Evolutionary conservation across 2,113 vertebrate genomes (phyloP).

Genomic region (Ceratotherium simum): DNA sequence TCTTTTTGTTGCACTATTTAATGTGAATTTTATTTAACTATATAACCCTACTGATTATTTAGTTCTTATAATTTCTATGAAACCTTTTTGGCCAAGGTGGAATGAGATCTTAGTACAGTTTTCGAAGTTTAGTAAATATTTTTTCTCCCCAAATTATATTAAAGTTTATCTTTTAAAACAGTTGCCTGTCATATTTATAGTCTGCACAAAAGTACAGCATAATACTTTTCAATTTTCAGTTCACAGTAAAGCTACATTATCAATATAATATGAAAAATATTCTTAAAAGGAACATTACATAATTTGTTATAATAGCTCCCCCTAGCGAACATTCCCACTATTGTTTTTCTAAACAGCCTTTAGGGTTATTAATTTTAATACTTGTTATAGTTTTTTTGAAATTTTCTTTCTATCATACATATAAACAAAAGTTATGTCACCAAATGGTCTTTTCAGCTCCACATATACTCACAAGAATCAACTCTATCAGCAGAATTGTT

Average conservation of each 20-base stretch:
- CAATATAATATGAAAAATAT: not conserved
- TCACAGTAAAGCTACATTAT: not conserved
- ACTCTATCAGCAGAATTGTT: not conserved
- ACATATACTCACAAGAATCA: not conserved
- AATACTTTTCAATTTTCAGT: not conserved
- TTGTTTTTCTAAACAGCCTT: not conserved
- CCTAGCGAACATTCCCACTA: slow-evolving; percentile 77
- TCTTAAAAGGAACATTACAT: not conserved
- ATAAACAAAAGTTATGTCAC: not conserved
- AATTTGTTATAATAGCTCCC: slow-evolving; percentile 82
- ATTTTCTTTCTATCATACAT: not conserved
- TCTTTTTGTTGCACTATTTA: not conserved
- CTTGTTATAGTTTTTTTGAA: not conserved
- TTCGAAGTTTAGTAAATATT: slow-evolving; percentile 50
- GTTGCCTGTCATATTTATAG: not conserved
- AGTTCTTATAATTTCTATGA: not conserved
- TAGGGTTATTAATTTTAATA: not conserved
- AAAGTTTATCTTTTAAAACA: slow-evolving; percentile 45
- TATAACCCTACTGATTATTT: slow-evolving; percentile 22
- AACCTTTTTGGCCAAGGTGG: not conserved
- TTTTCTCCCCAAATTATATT: slow-evolving; percentile 31
- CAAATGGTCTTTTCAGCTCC: not conserved
- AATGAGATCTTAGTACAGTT: not conserved
- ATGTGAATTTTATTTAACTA: not conserved
- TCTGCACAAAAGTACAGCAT: not conserved